Evolutionary conservation across 2,888 invertebrate genomes (phyloP).

Genomic region (Habroteleia sp.): DNA sequence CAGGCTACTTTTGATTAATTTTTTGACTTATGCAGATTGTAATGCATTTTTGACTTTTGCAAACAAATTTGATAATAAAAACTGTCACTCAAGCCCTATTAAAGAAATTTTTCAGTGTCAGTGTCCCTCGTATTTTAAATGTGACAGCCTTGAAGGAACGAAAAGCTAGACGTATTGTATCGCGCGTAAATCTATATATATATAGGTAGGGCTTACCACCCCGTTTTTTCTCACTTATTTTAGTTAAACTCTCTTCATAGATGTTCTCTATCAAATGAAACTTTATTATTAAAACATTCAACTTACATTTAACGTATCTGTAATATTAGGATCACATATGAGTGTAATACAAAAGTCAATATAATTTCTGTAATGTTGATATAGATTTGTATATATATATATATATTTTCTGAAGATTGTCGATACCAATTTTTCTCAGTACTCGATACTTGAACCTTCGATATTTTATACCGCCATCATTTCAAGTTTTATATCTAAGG

Average conservation of each 20-base stretch:
- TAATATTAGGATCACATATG: not conserved
- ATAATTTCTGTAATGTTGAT: no score
- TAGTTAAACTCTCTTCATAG: conserved; percentile 23
- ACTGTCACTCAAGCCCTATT: conserved; percentile 38
- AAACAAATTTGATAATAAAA: conserved; percentile 47
- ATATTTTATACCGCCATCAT: no score
- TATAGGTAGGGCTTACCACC: conserved; percentile 10
- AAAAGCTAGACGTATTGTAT: conserved; percentile 45
- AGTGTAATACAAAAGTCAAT: no score
- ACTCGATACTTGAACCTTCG: no score
- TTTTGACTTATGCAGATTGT: not conserved
- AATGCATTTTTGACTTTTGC: conserved; percentile 26
- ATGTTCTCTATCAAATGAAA: conserved; percentile 7
- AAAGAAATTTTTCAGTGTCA: conserved; percentile 51
- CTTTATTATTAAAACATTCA: not conserved
- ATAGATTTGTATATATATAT: no score
- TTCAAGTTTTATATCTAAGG: no score
- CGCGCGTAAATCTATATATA: conserved; percentile 31
- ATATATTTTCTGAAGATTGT: no score
- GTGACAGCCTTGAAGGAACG: conserved; percentile 46
- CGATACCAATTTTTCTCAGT: no score
- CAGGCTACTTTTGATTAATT: conserved; percentile 32
- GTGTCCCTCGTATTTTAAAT: conserved; percentile 50
- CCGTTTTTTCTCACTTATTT: conserved; percentile 18
- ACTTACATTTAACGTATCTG: not conserved